Conservation (phyloP, 2,797 vertebrate species). For the Sphenodon punctatus region DNA sequence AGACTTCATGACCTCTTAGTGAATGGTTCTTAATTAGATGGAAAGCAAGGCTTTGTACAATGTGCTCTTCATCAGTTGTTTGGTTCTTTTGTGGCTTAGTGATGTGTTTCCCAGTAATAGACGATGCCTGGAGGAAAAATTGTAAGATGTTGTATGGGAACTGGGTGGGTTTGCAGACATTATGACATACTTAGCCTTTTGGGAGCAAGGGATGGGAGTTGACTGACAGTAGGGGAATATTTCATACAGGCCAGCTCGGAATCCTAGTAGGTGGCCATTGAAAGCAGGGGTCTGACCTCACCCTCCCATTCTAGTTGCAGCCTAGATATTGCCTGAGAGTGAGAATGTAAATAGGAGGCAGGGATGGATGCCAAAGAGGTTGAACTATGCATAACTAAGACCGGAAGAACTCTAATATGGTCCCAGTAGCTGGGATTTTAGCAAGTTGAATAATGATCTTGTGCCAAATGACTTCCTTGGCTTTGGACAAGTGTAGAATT, state of each 20-base stretch:
- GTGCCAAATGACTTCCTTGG: too few relatives aligned
- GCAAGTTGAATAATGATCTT: too few relatives aligned
- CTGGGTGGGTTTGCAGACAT: background rate
- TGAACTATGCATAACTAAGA: conserved; percentile 20
- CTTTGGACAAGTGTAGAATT: too few relatives aligned
- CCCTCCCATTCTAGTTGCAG: background rate
- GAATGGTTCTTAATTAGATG: background rate
- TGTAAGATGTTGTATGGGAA: background rate
- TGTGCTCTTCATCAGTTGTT: background rate
- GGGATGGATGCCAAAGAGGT: background rate
- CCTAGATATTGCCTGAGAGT: background rate
- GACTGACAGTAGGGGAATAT: background rate
- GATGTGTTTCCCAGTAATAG: rapidly evolving
- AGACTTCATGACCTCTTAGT: background rate
- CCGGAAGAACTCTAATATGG: background rate
- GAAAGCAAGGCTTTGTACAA: background rate
- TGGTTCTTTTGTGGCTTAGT: background rate
- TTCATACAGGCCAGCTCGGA: conserved; percentile 10
- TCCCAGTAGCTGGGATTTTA: too few relatives aligned
- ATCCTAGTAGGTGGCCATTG: background rate
- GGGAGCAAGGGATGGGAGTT: background rate
- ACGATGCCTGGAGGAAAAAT: background rate
- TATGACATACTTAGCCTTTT: background rate
- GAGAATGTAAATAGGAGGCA: background rate
- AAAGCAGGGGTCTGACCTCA: background rate